Base-by-base conservation (phyloP, 2,113 vertebrate genomes). In the Coreoperca whiteheadi region DNA sequence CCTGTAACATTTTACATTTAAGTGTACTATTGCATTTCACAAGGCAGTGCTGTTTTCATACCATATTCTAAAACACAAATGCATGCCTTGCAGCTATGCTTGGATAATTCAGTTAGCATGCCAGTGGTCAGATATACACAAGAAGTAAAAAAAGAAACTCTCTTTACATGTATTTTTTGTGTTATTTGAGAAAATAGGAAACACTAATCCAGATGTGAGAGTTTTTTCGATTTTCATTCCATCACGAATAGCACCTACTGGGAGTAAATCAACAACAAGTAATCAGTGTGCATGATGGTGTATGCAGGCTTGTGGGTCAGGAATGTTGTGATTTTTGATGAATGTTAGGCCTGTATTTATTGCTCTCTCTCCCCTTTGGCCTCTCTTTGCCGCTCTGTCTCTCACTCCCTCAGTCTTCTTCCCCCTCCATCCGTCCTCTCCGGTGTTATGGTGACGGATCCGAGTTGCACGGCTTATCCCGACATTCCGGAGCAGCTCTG, bases 381-480 rank as follows among this genome's bases (percentile, higher is more conserved):
- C 79, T 51, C 56, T 43, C 28, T 34, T 83, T 56, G 16, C 32
- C 16, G 10, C 39, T 53, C 30, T 12, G 16, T 57, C 60, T 41
- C 73, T 43, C 20, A 0, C 53, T 20, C 37, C 32, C 73, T 46
- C 74, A 14, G 30, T 18, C 23, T 48, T 41, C 60, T 2, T 1
- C 54, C 37, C 18, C 63, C 76, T 41, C n/a, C 12, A 11, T 8
- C 34, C 61, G 21, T 74, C 66, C 30, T 68, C 74, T 67, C 20
- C 2, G 28, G 71, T 67, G 67, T 78, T 56, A 80, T 37, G 84
- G 90, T 64, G 92, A 93, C 65, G 60, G 88, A 89, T 81, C 88
- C 70, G 37, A 92, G 77, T 70, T 87, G 82, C 88, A 86, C 84
- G 53, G 89, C 91, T 94, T 91, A 94, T 91, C 78, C 89, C 69